Conservation (phyloP, 2,797 vertebrate species). For the Knipowitschia caucasica region DNA sequence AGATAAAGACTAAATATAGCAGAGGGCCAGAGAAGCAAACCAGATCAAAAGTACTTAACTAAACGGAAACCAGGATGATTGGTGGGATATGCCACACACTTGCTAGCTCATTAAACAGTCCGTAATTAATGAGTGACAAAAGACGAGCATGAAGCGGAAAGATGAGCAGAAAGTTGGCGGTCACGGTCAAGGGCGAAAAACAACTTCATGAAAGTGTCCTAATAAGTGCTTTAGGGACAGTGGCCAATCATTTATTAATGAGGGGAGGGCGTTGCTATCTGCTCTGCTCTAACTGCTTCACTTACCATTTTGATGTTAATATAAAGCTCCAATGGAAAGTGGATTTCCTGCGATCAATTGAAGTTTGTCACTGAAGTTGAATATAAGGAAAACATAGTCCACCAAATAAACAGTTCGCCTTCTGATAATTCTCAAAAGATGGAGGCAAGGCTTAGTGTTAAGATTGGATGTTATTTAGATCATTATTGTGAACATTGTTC, state of each 20-base stretch:
- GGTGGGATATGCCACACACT: conserved; percentile 31
- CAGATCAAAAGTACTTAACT: conserved; percentile 7
- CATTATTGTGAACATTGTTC: too few relatives aligned
- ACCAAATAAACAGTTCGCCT: too few relatives aligned
- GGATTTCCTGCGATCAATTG: not conserved
- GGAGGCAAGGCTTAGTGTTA: too few relatives aligned
- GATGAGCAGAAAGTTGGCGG: conserved; percentile 5
- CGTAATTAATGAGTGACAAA: conserved; percentile 44
- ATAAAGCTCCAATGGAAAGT: not conserved
- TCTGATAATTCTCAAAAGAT: too few relatives aligned
- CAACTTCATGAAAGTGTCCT: conserved; percentile 49
- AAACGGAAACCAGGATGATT: conserved; percentile 29
- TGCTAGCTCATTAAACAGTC: conserved; percentile 53
- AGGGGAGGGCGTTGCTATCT: conserved; percentile 20
- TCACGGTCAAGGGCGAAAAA: conserved; percentile 52
- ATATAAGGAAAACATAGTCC: too few relatives aligned
- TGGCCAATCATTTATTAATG: conserved; percentile 45
- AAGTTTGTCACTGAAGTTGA: too few relatives aligned
- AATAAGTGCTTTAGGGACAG: conserved; percentile 37
- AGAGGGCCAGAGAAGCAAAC: conserved; percentile 33
- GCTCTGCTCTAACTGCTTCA: conserved; percentile 9
- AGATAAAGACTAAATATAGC: conserved; percentile 19
- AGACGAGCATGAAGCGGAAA: conserved; percentile 14
- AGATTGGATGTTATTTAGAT: too few relatives aligned
- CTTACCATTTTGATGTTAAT: not conserved